These are phyloP conservation scores for Ectropis grisescens DNA, from an alignment of 1,140 invertebrate species.

Conservation along the genomic window DNA sequence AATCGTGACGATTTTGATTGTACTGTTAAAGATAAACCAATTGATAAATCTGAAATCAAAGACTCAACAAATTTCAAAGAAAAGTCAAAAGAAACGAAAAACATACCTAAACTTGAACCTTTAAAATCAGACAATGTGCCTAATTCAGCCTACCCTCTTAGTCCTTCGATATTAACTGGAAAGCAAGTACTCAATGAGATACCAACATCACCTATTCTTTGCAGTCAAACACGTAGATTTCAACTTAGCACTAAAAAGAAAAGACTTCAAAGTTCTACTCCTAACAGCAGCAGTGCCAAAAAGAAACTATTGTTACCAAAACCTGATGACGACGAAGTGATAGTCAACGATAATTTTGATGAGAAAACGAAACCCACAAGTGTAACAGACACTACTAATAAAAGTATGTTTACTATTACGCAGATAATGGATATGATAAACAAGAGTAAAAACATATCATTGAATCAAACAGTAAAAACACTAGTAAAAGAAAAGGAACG, in stretches of 20 bases:
- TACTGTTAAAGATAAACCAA: constrained; percentile 7
- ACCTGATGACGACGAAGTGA: not conserved
- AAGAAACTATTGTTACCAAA: constrained; percentile 14
- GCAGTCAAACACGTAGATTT: constrained; percentile 31
- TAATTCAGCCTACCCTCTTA: constrained; percentile 12
- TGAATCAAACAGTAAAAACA: constrained; percentile 3
- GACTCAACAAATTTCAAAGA: constrained; percentile 6
- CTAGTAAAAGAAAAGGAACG: constrained; percentile 13
- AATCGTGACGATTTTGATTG: constrained; percentile 6
- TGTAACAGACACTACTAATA: constrained; percentile 18
- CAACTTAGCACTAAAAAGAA: constrained; percentile 28
- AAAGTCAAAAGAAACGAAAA: constrained; percentile 3
- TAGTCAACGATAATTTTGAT: not conserved
- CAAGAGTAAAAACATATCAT: constrained; percentile 14
- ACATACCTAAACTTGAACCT: not conserved
- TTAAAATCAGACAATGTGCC: no score
- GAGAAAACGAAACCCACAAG: constrained; percentile 7
- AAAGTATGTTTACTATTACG: constrained; percentile 50
- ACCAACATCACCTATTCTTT: constrained; percentile 43
- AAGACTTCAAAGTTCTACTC: constrained; percentile 20
- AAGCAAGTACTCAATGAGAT: constrained; percentile 7
- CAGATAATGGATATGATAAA: constrained; percentile 54
- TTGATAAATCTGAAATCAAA: no score
- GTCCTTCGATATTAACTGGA: constrained; percentile 53
- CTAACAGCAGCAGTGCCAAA: constrained; percentile 10